Percentiles rank a stretch among this genome's conserved stretches.
Evolutionary conservation across 2,888 invertebrate species (phyloP).

Genomic region (Xestoiulus laeticollis): DNA sequence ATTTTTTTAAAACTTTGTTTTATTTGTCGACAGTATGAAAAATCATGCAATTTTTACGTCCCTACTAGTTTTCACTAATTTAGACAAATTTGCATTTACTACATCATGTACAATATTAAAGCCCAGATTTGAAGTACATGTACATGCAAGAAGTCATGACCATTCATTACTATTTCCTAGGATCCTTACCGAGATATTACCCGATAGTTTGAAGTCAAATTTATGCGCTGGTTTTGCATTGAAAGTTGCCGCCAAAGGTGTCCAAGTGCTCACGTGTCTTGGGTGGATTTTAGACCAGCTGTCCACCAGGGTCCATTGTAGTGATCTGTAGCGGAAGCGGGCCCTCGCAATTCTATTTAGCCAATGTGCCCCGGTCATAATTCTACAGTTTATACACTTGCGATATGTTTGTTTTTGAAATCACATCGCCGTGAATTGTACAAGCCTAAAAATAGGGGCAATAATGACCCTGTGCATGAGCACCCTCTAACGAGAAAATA

Average conservation of each 20-base stretch:
- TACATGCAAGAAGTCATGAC: neutral
- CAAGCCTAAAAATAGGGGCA: neutral
- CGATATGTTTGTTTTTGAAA: neutral
- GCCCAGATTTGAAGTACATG: neutral
- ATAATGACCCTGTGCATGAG: neutral
- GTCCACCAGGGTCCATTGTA: neutral
- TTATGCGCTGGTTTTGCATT: constrained; percentile 38
- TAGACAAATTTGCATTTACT: too few relatives aligned
- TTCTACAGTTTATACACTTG: neutral
- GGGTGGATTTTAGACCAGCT: neutral
- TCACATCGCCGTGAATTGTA: neutral
- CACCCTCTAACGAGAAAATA: neutral
- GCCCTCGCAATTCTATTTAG: too few relatives aligned
- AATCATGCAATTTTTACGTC: too few relatives aligned
- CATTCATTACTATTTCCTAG: too few relatives aligned
- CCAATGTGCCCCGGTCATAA: neutral
- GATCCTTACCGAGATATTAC: constrained; percentile 2
- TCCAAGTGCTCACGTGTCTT: constrained; percentile 48
- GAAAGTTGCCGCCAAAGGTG: constrained; percentile 52
- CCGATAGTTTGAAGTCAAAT: constrained; percentile 22
- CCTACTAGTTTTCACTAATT: too few relatives aligned
- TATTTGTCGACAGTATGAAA: too few relatives aligned
- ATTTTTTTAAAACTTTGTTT: too few relatives aligned
- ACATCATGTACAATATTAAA: too few relatives aligned
- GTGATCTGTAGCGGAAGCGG: neutral